Percentiles rank a stretch among this genome's conserved stretches.
phyloP scores from a whole-genome alignment of 2,797 vertebrate genomes.

The Hephaestus fuliginosus region DNA sequence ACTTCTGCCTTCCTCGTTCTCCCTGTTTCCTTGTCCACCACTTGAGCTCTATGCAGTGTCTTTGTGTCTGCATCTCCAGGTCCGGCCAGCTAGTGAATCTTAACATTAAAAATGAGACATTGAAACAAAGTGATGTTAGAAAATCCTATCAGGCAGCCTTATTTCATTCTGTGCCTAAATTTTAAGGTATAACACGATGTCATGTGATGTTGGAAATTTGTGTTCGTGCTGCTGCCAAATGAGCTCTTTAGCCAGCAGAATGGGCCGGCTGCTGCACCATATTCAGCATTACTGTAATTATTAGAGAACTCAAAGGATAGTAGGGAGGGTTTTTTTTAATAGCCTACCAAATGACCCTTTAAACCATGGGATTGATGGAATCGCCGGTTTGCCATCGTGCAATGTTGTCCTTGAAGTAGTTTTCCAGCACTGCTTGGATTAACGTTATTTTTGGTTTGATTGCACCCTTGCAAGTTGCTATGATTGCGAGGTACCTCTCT shows the following conservation, averaged over 20 bases:
- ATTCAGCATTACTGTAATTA: conserved; percentile 18
- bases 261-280: neutral
- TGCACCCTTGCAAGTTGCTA: conserved; percentile 12
- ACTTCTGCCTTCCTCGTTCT: no score
- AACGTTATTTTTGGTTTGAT: conserved; percentile 27
- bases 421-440: conserved; percentile 10
- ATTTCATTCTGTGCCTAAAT: neutral
- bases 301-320: conserved; percentile 3
- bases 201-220: neutral
- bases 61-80: no score
- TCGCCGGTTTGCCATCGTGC: neutral
- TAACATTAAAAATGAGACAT: neutral
- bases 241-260: conserved; percentile 14
- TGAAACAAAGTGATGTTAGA: neutral
- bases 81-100: no score
- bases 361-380: conserved; percentile 23
- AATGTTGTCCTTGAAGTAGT: neutral
- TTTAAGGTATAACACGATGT: neutral
- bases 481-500: neutral
- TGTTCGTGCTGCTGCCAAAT: conserved; percentile 25
- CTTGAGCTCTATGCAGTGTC: no score
- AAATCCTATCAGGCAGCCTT: neutral
- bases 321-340: neutral
- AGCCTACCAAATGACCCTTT: neutral
- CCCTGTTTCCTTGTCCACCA: no score